These are phyloP conservation scores for Drosophila paramelanica DNA, from an alignment of 2,888 invertebrate species.

Conservation along the genomic window DNA sequence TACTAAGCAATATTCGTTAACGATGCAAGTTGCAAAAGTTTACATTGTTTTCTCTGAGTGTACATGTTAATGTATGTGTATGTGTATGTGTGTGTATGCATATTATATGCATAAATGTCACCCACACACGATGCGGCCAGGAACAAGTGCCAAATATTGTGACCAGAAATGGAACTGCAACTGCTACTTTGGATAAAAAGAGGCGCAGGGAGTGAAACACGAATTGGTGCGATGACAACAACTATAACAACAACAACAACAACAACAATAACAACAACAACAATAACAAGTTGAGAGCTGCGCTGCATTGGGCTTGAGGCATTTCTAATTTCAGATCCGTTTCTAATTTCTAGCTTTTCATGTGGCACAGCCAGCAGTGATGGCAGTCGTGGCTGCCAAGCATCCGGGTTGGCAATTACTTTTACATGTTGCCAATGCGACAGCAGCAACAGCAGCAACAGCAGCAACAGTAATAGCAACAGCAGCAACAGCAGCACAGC, in stretches of 20 bases:
- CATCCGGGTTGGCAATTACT: constrained; percentile 80
- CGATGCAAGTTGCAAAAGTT: too few species aligned
- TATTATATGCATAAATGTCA: constrained; percentile 37
- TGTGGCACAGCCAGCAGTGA: constrained; percentile 59
- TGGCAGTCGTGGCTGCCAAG: constrained; percentile 48
- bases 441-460: constrained; percentile 49
- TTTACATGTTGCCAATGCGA: constrained; percentile 77
- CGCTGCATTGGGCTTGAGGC: constrained; percentile 67
- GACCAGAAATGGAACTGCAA: constrained; percentile 27
- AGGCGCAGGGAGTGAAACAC: neutral
- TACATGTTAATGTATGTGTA: constrained; percentile 4
- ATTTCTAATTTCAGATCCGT: constrained; percentile 79
- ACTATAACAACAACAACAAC: constrained; percentile 13
- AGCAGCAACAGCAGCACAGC: constrained; percentile 33
- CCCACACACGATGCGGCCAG: constrained; percentile 29
- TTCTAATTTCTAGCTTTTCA: constrained; percentile 81
- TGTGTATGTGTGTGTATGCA: neutral
- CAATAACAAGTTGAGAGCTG: constrained; percentile 12
- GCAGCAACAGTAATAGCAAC: constrained; percentile 27
- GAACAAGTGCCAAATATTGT: constrained; percentile 67
- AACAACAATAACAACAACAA: neutral
- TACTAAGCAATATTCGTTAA: too few species aligned
- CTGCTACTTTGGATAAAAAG: neutral
- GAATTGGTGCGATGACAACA: constrained; percentile 1
- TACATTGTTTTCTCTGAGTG: neutral